A percentile compares a stretch with the other conserved stretches of the same genome.
phyloP scores from a whole-genome alignment of 2,888 invertebrate species.

The Ptychoptera contaminata region DNA sequence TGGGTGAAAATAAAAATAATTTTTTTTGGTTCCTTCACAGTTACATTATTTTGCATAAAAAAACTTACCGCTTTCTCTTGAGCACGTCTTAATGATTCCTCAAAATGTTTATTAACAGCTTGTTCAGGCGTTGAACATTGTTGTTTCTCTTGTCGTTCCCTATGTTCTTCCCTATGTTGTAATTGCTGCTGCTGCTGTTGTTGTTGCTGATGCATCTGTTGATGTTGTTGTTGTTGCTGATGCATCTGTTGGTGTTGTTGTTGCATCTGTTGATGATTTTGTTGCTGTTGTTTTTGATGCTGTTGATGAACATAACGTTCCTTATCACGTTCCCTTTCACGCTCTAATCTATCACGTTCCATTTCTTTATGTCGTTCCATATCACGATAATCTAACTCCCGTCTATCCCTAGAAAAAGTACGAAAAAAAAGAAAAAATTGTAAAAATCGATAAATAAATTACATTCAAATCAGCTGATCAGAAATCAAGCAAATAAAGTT shows the following conservation, averaged over 20 bases:
- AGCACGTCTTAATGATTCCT: slow-evolving; percentile 65
- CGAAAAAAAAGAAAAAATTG: background rate
- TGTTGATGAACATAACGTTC: slow-evolving; percentile 2
- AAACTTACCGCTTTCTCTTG: slow-evolving; percentile 51
- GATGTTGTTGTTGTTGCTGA: slow-evolving; percentile 5
- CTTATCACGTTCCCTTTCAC: slow-evolving; percentile 4
- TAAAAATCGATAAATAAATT: background rate
- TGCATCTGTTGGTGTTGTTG: slow-evolving; percentile 21
- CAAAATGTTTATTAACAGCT: slow-evolving; percentile 77
- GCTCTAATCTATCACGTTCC: slow-evolving; percentile 12
- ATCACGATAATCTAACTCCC: slow-evolving; percentile 12
- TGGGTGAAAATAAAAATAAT: too few relatives aligned
- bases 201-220: slow-evolving; percentile 33
- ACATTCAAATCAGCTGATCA: background rate
- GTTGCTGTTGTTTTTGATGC: slow-evolving; percentile 8
- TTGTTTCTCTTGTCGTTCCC: slow-evolving; percentile 40
- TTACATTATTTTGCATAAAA: too few relatives aligned
- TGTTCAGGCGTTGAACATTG: slow-evolving; percentile 35
- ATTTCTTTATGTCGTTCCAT: slow-evolving; percentile 13
- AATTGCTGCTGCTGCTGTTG: slow-evolving; percentile 39
- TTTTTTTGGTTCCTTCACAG: too few relatives aligned
- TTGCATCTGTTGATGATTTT: slow-evolving; percentile 15
- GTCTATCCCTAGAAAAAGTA: slow-evolving; percentile 10
- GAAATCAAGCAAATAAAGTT: too few relatives aligned
- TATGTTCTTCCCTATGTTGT: slow-evolving; percentile 37